Conservation (phyloP, 2,797 vertebrate species). For the Brachymystax lenok region DNA sequence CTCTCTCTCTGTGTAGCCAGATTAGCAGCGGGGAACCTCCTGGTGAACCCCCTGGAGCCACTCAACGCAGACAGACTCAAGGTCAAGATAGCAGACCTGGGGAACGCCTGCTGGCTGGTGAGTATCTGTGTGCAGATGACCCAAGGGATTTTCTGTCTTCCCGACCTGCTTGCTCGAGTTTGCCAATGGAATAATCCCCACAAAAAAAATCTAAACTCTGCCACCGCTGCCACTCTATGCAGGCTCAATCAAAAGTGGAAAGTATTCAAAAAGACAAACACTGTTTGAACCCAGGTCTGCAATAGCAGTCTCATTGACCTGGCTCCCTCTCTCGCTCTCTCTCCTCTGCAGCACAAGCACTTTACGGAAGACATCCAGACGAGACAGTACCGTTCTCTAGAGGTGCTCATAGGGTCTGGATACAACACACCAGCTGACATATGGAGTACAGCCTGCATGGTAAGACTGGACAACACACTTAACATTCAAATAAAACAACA, state of each 20-base stretch:
- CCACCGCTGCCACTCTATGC: neutral
- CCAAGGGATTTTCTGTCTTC: slow-evolving; percentile 56
- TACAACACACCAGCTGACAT: slow-evolving; percentile 90
- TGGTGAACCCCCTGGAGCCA: slow-evolving; percentile 96
- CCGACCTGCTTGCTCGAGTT: neutral
- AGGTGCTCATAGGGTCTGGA: slow-evolving; percentile 88
- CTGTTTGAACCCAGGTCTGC: neutral
- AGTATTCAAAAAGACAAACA: neutral
- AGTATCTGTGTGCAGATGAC: slow-evolving; percentile 34
- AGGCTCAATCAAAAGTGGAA: neutral
- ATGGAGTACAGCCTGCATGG: slow-evolving; percentile 96
- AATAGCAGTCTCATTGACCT: neutral
- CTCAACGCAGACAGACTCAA: slow-evolving; percentile 93
- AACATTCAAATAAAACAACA: neutral
- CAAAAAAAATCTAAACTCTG: neutral
- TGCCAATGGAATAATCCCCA: neutral
- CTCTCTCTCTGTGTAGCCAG: slow-evolving; percentile 74
- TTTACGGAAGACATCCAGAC: slow-evolving; percentile 96
- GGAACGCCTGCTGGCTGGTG: slow-evolving; percentile 99
- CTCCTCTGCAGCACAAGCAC: slow-evolving; percentile 84
- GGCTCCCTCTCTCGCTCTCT: neutral
- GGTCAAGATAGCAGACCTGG: slow-evolving; percentile 98
- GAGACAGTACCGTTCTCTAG: slow-evolving; percentile 89
- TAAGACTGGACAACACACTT: slow-evolving; percentile 48
- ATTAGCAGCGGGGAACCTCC: slow-evolving; percentile 86